Conservation (phyloP, 2,888 invertebrate species). For the Pollenia angustigena region DNA sequence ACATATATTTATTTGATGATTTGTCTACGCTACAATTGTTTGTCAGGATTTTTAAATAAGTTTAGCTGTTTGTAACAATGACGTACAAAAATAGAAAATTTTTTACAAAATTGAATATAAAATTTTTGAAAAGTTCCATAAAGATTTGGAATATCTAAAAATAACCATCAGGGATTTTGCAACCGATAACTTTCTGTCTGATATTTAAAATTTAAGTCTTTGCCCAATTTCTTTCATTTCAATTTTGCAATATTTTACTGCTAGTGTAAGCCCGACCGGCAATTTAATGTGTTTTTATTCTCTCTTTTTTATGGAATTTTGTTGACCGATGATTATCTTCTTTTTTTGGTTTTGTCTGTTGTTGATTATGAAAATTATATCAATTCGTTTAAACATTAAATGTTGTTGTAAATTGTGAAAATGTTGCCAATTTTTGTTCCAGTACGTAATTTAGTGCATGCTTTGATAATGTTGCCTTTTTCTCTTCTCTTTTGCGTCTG, state of each 20-base stretch:
- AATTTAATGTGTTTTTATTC: conserved; percentile 18
- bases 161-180: too few relatives aligned
- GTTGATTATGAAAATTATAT: conserved; percentile 63
- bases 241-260: neutral
- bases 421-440: conserved; percentile 52
- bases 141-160: too few relatives aligned
- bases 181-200: too few relatives aligned
- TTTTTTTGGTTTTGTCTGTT: conserved; percentile 12
- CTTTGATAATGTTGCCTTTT: conserved; percentile 4
- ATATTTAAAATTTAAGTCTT: too few relatives aligned
- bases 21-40: conserved; percentile 11
- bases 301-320: conserved; percentile 1
- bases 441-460: conserved; percentile 54
- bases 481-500: conserved; percentile 17
- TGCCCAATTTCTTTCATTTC: neutral
- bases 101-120: too few relatives aligned
- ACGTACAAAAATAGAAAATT: too few relatives aligned
- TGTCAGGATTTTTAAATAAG: neutral
- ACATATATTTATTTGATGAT: conserved; percentile 53
- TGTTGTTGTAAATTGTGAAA: conserved; percentile 36
- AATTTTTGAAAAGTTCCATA: too few relatives aligned
- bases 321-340: conserved; percentile 3
- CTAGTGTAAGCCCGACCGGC: neutral
- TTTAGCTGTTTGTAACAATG: neutral
- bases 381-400: conserved; percentile 51